phyloP scores from a whole-genome alignment of 2,797 vertebrate genomes.

The Hippocampus kuda region DNA sequence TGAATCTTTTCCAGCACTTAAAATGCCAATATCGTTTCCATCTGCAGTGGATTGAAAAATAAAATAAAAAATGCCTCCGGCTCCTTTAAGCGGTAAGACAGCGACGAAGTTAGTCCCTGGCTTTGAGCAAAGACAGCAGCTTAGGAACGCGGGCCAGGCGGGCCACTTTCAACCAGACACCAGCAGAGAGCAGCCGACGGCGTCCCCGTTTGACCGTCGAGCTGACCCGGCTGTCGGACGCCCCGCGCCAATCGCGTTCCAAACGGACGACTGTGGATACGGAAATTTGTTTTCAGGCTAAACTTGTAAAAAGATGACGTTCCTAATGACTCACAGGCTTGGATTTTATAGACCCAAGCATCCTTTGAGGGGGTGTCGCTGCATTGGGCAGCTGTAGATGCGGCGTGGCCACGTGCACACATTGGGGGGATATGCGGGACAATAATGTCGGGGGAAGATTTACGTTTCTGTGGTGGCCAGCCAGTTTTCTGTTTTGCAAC shows the following conservation, averaged over 20 bases:
- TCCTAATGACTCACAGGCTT: neutral
- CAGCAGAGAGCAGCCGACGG: neutral
- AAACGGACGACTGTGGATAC: neutral
- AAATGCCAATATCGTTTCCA: neutral
- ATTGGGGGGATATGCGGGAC: neutral
- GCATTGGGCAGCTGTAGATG: neutral
- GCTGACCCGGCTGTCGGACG: neutral
- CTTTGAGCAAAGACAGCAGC: neutral
- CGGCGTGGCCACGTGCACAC: constrained; percentile 2
- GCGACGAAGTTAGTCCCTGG: neutral
- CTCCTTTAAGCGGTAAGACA: neutral
- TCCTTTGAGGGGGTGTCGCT: neutral
- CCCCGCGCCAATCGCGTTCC: neutral
- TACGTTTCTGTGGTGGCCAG: neutral
- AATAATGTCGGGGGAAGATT: neutral
- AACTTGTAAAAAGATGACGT: neutral
- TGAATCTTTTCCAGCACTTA: neutral
- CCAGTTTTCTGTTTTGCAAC: neutral
- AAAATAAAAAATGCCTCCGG: neutral
- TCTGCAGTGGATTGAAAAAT: neutral
- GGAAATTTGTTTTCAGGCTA: neutral
- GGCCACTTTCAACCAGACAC: neutral
- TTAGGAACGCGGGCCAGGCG: neutral
- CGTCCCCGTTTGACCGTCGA: neutral
- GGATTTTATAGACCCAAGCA: neutral